Base-by-base conservation (phyloP, 2,113 vertebrate genomes). In the Saimiri boliviensis region DNA sequence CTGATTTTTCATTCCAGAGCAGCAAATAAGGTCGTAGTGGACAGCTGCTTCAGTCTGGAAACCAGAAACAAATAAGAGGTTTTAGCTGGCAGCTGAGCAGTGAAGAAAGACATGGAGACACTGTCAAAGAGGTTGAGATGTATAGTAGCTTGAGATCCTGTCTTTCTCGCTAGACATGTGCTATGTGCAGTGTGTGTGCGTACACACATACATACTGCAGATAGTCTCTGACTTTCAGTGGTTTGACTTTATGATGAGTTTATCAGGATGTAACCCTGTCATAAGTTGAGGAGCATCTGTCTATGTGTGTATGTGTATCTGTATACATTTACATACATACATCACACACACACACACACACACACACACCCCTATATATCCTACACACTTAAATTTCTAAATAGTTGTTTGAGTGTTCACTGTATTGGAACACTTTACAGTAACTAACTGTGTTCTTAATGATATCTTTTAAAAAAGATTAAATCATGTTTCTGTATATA, bases 1-100 rank as follows among this genome's bases (percentile, higher is more conserved):
- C 40, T 71, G 49, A 85, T 23, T 86, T 95, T 94, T 84, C 56
- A 86, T 82, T 86, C 47, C 66, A 85, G 56, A 92, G 42, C 35
- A 85, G n/a, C 66, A 68, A 5, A 27, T 77, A n/a, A 89, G 79
- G 40, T 68, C 45, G 42, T 63, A 82, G 35, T 32, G 17, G 54
- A 49, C n/a, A 87, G 14, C 40, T 79, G n/a, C 40, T 79, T 82
- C 84, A 87, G 20, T 88, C 21, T 68, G 19, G 66, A 60, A 82
- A 74, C 40, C 81, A 4, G 73, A 93, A 54, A 85, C 30, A 82
- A 49, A 5, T 1, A 16, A 58, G 52, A 88, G 47, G 32, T 77
- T 11, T 73, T 32, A 63, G 71, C 16, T 66, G 25, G 40, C 49
- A 86, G 90, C 45, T 87, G 54, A 88, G 73, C 10, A 6, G 3